A percentile compares a stretch with the other conserved stretches of the same genome.
Evolutionary conservation across 2,888 invertebrate genomes (phyloP).

Genomic region (Mythimna vitellina): DNA sequence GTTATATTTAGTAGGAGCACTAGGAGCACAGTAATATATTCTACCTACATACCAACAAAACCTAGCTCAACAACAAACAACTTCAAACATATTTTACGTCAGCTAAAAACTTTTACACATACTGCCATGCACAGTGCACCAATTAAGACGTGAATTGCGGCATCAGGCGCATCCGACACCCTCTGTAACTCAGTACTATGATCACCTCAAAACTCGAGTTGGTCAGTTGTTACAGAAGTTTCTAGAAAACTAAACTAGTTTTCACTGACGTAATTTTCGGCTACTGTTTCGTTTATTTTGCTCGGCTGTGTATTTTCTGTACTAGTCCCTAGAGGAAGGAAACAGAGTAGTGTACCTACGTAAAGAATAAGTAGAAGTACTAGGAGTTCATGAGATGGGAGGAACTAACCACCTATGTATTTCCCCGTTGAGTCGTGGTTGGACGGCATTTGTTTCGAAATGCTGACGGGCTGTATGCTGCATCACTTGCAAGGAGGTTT

Average conservation of each 20-base stretch:
- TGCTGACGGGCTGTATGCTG: slow-evolving; percentile 22
- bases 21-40: not conserved
- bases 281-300: slow-evolving; percentile 41
- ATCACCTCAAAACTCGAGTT: slow-evolving; percentile 59
- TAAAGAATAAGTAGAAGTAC: slow-evolving; percentile 24
- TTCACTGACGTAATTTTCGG: slow-evolving; percentile 41
- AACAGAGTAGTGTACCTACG: slow-evolving; percentile 20
- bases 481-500: slow-evolving; percentile 21
- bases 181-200: slow-evolving; percentile 39
- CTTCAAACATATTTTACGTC: slow-evolving; percentile 32
- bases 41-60: not conserved
- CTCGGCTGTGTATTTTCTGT: slow-evolving; percentile 20
- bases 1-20: not conserved
- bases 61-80: slow-evolving; percentile 6
- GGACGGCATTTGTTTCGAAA: slow-evolving; percentile 36
- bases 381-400: slow-evolving; percentile 18
- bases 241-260: slow-evolving; percentile 54
- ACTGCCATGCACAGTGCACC: slow-evolving; percentile 30
- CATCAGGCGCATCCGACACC: slow-evolving; percentile 46
- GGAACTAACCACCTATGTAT: slow-evolving; percentile 9
- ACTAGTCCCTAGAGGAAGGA: slow-evolving; percentile 19
- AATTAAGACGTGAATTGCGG: slow-evolving; percentile 55
- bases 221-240: slow-evolving; percentile 49
- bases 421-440: slow-evolving; percentile 39
- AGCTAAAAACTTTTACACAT: slow-evolving; percentile 47